Conservation (phyloP, 37 sponge, comb jelly and placozoan genomes). For the Oscarella lobularis region DNA sequence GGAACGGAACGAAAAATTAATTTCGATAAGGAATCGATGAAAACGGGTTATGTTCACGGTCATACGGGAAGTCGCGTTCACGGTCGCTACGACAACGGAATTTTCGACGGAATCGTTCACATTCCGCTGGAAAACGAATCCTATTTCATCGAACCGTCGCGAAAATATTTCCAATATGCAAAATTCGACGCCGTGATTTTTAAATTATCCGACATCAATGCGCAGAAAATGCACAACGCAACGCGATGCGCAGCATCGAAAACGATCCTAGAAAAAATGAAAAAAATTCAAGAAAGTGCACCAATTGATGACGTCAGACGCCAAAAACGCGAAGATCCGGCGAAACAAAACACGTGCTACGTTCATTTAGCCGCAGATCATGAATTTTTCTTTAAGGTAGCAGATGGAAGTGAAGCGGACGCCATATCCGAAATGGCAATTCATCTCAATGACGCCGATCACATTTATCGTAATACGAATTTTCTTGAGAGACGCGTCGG, state of each 20-base stretch:
- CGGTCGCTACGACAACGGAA: neutral
- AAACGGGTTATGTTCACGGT: neutral
- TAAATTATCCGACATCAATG: neutral
- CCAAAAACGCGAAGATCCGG: neutral
- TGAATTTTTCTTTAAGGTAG: slow-evolving; percentile 26
- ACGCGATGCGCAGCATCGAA: neutral
- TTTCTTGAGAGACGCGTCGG: slow-evolving; percentile 10
- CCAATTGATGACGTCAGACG: neutral
- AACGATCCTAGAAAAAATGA: neutral
- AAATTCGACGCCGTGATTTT: neutral
- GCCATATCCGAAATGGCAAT: slow-evolving; percentile 36
- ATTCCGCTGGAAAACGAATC: neutral
- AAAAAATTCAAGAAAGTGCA: neutral
- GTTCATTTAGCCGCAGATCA: slow-evolving; percentile 54
- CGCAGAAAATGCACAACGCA: neutral
- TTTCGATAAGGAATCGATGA: no score
- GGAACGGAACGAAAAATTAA: no score
- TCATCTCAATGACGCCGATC: slow-evolving; percentile 16
- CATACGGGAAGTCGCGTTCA: neutral
- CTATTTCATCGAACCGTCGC: neutral
- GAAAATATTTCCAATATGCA: neutral
- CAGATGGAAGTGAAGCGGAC: slow-evolving; percentile 8
- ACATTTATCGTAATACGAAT: slow-evolving; percentile 23
- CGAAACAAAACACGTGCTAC: slow-evolving; percentile 23
- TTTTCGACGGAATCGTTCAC: neutral